Evolutionary conservation across 2,888 invertebrate species (phyloP).

Genomic region (Lepidonotus clava): DNA sequence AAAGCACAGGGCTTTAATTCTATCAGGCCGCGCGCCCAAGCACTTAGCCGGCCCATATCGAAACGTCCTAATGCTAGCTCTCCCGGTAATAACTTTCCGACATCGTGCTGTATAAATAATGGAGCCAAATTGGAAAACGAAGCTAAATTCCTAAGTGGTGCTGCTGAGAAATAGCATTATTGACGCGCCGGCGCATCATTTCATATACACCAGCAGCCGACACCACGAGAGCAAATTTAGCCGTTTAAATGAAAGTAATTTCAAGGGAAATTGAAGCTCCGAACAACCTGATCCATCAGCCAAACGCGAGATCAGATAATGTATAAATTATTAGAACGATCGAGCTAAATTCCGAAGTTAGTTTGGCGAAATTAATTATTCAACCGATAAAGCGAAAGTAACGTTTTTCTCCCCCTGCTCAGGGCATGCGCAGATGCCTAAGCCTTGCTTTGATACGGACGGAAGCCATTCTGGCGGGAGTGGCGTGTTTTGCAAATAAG

Average conservation of each 20-base stretch:
- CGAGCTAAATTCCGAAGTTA: slow-evolving; percentile 41
- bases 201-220: slow-evolving; percentile 21
- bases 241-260: slow-evolving; percentile 52
- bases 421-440: slow-evolving; percentile 23
- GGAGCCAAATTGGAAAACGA: slow-evolving; percentile 50
- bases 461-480: slow-evolving; percentile 29
- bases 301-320: slow-evolving; percentile 24
- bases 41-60: slow-evolving; percentile 48
- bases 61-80: slow-evolving; percentile 40
- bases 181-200: slow-evolving; percentile 49
- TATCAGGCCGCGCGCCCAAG: slow-evolving; percentile 38
- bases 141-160: slow-evolving; percentile 32
- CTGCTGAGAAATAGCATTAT: slow-evolving; percentile 46
- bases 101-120: slow-evolving; percentile 45
- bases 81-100: slow-evolving; percentile 36
- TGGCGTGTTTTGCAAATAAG: slow-evolving; percentile 41
- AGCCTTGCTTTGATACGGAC: slow-evolving; percentile 43
- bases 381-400: slow-evolving; percentile 42
- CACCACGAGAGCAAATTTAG: slow-evolving; percentile 8
- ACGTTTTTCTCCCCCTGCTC: slow-evolving; percentile 3
- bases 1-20: slow-evolving; percentile 53
- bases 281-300: slow-evolving; percentile 8
- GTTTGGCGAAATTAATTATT: slow-evolving; percentile 51
- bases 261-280: slow-evolving; percentile 44
- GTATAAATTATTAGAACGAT: slow-evolving; percentile 53